phyloP scores from a whole-genome alignment of 2,797 vertebrate species.

The Manis javanica region DNA sequence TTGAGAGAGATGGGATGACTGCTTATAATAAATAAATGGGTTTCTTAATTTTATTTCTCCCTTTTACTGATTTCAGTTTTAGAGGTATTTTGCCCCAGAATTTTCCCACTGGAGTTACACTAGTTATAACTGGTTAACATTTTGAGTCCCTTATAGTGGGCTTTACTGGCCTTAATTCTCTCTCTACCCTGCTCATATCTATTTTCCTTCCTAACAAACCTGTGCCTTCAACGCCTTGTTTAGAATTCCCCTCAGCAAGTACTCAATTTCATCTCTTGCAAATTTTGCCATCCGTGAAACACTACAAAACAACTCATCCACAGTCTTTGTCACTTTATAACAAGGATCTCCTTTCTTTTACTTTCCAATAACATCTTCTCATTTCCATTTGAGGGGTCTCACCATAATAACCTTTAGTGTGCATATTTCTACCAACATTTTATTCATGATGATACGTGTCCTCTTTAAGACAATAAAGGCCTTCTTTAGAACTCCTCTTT shows the following conservation, averaged over 20 bases:
- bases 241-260: neutral
- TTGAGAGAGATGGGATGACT: too few relatives aligned
- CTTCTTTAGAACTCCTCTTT: neutral
- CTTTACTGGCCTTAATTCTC: too few relatives aligned
- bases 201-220: neutral
- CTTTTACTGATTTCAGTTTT: too few relatives aligned
- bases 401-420: neutral
- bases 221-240: neutral
- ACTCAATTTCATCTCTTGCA: neutral
- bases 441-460: neutral
- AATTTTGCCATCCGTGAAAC: neutral
- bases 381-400: neutral
- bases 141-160: too few relatives aligned
- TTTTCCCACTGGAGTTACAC: too few relatives aligned
- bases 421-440: neutral
- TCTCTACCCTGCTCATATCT: too few relatives aligned
- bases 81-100: too few relatives aligned
- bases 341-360: neutral
- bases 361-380: neutral
- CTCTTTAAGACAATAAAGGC: neutral
- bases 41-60: too few relatives aligned
- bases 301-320: neutral
- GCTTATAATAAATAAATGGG: too few relatives aligned
- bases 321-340: neutral
- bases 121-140: too few relatives aligned